Evolutionary conservation across 2,888 invertebrate species (phyloP), one percentile per base, ranked within the genome.

Genomic region (Pediacus dermestoides): DNA sequence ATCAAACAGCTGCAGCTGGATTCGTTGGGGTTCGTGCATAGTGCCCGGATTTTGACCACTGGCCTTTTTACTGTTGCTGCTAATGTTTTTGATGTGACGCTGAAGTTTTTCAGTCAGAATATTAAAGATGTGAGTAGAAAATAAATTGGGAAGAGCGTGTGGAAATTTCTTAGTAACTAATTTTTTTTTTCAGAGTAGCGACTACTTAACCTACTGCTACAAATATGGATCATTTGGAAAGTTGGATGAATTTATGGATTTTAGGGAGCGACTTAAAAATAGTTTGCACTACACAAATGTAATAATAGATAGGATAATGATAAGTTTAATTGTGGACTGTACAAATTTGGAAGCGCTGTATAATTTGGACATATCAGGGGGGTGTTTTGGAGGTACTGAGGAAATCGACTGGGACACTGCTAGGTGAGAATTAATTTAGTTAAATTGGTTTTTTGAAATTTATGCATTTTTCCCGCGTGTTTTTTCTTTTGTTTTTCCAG

Each of bases 171-270:
- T 30, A 23, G 25, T n/a, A n/a, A 34, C 10, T 21, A 18, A 42
- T 46, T 13, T 23, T 4, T 34, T 58, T 28, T 61, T 66, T 32
- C 73, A 90, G 88, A 88, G 90, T 58, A 80, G 89, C 30, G 95
- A 95, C 67, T 89, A 92, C 66, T 76, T 95, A 35, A 88, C 92
- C 14, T 83, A 88, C 60, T 88, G 90, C 4, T 95, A 94, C 73
- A 93, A 94, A 64, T 94, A 85, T 70, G 94, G 95, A 7, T 92
- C 94, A 27, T 94, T 94, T 72, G 81, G 85, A 52, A 93, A 94
- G 76, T 78, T 95, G 50, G 81, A 86, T 52, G 94, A 95, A 68
- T 87, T 96, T 64, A 81, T 88, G 58, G 81, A 85, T 60, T 88
- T 94, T 66, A 78, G 86, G 54, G 82, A 84, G 54, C 77, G 87